A percentile compares a stretch with the other conserved stretches of the same genome.
Conservation (phyloP, 2,797 vertebrate species). For the Anguilla marmorata region DNA sequence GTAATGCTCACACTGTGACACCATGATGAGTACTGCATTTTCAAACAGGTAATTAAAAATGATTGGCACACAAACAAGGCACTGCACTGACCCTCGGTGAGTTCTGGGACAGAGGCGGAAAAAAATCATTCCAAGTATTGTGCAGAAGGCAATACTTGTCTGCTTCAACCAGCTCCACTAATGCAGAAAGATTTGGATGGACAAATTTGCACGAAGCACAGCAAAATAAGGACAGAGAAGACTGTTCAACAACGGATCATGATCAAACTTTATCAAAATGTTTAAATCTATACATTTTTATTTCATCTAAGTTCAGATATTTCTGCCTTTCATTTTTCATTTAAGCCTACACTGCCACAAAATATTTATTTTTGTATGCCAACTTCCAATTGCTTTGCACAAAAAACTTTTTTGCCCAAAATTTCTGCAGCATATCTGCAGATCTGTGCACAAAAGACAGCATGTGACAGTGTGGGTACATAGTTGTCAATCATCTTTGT, state of each 20-base stretch:
- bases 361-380: too few relatives aligned
- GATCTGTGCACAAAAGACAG: not conserved
- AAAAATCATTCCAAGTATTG: not conserved
- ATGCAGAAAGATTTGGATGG: not conserved
- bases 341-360: too few relatives aligned
- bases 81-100: not conserved
- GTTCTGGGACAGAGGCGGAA: not conserved
- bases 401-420: not conserved
- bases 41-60: not conserved
- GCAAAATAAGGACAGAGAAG: not conserved
- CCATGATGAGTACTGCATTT: not conserved
- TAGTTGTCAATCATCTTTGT: not conserved
- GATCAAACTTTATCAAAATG: not conserved
- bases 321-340: too few relatives aligned
- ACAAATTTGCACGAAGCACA: not conserved
- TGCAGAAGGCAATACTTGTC: not conserved
- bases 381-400: too few relatives aligned
- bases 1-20: not conserved
- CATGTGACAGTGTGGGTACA: not conserved
- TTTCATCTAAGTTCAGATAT: not conserved
- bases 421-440: not conserved
- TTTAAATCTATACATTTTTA: not conserved
- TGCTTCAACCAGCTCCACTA: not conserved
- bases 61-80: not conserved
- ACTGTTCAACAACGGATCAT: not conserved